Base-by-base conservation (phyloP, 37 sponge, comb jelly and placozoan species). In the Haliclona indistincta region DNA sequence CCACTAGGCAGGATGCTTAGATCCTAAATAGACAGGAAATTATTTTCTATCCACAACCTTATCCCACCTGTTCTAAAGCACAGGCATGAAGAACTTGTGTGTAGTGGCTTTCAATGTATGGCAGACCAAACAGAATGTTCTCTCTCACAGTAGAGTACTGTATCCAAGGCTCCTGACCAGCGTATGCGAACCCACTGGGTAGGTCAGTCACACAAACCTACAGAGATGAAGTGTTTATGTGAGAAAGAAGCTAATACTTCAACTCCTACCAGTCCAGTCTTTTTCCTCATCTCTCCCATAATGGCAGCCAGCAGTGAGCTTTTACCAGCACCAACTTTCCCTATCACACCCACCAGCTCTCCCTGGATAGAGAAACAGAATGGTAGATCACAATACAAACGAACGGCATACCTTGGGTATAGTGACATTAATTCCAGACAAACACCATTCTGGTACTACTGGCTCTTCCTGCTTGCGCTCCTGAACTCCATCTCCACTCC, bases 251-350 rank as follows among this genome's bases (percentile, higher is more conserved):
- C 23, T 67, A 67, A 11, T 10, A 67, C 7, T 71, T 20, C 7
- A 26, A 15, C 20, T 20, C 90, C 29, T 41, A 90, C 85, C 71
- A 79, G 35, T 85, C 97, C 97, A 17, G 44, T 26, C 43, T 38
- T 45, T 53, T 77, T 84, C 28, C 71, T 85, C 80, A 98, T 71
- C 79, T 98, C 99, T 25, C 83, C 94, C 10, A 87, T 90, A 32
- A 98, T 78, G 37, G 95, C 99, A 37, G 94, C 79, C 34, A 98
- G 78, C 0, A 98, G 81, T 0, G 96, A 95, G 40, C 82, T 85
- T 80, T 98, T 98, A 6, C 99, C 99, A 26, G 89, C 81, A 0
- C 99, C 99, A 38, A 90, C 94, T 49, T 63, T 66, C 1, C 99
- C 99, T 20, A 79, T 60, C 20, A 98, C 86, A 64, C 97, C 94